Evolutionary conservation across 2,797 vertebrate species (phyloP), one percentile per base, ranked within the genome.

Genomic region (Pogoniulus pusillus): DNA sequence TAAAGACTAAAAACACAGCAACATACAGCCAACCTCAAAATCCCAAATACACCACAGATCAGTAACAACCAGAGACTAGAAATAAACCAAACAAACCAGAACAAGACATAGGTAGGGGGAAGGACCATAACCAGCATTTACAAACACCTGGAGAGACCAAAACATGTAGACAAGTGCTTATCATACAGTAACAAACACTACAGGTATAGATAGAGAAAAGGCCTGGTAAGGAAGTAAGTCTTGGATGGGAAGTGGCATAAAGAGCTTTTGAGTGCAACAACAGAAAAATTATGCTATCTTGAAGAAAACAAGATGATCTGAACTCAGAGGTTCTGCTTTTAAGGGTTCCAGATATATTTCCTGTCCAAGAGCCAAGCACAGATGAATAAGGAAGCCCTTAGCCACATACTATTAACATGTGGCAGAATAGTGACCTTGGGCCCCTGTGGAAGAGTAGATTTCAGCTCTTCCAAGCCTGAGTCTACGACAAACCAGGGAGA

Each of bases 301-400:
- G 27, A 69, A 45, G 27, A 35, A 43, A 60, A 71, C 39, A 49
- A n/a, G 4, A 60, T 22, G 13, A 87, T 29, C 41, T 20, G 17
- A 90, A 58, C 29, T 63, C 70, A 51, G 17, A 92, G 29, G 41
- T 87, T 74, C 72, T 82, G 81, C n/a, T 92, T 92, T 57, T 70
- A 90, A 76, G 34, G 10, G 32, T 49, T 88, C 4, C 35, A 87
- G 13, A 10, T 41, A 71, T 22, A 82, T 89, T 27, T 76, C n/a
- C 16, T 63, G 32, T 57, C 35, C 45, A 77, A 51, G 2, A 85
- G 37, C 11, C 39, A 82, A 60, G 17, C 7, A 35, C 1, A 2
- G 49, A 79, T 2, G 29, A 12, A 35, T 29, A 71, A 62, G n/a
- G 19, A 54, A 29, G 22, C n/a, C 41, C 74, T 77, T 13, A 72